Evolutionary conservation across 2,797 vertebrate genomes (phyloP).

Genomic region (Enteromius viviparus): DNA sequence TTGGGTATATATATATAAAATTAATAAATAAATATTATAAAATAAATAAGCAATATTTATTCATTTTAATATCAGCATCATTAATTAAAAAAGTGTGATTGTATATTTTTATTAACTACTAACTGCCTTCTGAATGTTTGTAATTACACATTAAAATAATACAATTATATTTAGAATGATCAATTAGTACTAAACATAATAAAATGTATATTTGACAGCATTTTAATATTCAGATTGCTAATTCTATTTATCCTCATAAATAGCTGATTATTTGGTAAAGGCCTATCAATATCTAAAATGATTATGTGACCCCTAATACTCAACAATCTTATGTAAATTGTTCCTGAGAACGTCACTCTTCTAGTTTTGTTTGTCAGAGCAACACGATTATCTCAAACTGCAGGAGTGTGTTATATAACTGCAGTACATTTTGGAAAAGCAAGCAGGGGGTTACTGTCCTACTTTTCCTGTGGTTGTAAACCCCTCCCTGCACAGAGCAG

Average conservation of each 20-base stretch:
- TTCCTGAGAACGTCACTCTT: not conserved
- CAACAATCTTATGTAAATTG: not conserved
- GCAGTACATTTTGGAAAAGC: constrained; percentile 58
- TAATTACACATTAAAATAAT: not conserved
- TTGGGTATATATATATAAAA: too few species aligned
- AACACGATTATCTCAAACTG: not conserved
- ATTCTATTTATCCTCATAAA: not conserved
- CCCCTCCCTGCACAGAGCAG: constrained; percentile 72
- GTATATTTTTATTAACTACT: not conserved
- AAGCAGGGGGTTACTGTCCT: constrained; percentile 70
- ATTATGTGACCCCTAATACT: not conserved
- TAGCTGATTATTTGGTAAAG: not conserved
- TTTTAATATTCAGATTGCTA: not conserved
- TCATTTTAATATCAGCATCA: not conserved
- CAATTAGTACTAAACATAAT: not conserved
- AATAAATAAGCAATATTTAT: not conserved
- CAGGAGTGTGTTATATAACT: constrained; percentile 73
- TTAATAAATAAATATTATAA: too few species aligned
- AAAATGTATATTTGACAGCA: not conserved
- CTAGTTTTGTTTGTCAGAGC: not conserved
- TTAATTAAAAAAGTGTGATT: not conserved
- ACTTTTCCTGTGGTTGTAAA: constrained; percentile 75
- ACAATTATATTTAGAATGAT: not conserved
- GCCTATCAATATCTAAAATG: not conserved
- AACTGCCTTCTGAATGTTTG: not conserved